These are phyloP conservation scores for Ictidomys tridecemlineatus DNA, from an alignment of 2,113 vertebrate species.

Conservation along the genomic window DNA sequence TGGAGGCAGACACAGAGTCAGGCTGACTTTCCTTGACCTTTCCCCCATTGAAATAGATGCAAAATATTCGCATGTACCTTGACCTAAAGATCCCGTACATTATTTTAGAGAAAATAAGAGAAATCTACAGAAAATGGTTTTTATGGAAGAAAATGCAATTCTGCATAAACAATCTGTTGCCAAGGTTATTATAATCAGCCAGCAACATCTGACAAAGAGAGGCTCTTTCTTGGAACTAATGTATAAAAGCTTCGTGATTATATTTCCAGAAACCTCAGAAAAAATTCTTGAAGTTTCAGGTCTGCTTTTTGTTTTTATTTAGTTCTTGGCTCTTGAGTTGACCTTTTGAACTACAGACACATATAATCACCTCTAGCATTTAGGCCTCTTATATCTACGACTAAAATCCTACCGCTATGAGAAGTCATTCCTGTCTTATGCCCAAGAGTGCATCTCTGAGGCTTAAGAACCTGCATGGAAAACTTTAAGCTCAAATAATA, in stretches of 20 bases:
- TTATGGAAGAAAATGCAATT: neutral
- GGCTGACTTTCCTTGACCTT: neutral
- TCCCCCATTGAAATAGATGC: neutral
- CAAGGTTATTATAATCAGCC: neutral
- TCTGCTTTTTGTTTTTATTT: neutral
- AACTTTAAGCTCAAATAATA: neutral
- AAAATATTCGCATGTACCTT: neutral
- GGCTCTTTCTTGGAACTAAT: neutral
- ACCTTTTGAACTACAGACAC: neutral
- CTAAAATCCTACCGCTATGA: too few species aligned
- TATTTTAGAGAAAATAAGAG: constrained; percentile 33
- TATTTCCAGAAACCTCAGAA: neutral
- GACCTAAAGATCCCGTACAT: neutral
- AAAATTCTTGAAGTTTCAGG: neutral
- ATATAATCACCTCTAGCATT: neutral
- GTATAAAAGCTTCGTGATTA: neutral
- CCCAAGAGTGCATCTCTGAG: neutral
- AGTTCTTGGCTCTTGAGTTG: neutral
- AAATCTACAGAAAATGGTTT: neutral
- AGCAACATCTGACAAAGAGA: neutral
- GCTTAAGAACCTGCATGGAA: neutral
- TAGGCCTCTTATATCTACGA: neutral
- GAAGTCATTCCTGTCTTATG: neutral
- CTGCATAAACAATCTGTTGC: neutral
- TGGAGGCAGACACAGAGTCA: neutral